Conservation (phyloP, 2,797 vertebrate genomes). For the Muscicapa striata region DNA sequence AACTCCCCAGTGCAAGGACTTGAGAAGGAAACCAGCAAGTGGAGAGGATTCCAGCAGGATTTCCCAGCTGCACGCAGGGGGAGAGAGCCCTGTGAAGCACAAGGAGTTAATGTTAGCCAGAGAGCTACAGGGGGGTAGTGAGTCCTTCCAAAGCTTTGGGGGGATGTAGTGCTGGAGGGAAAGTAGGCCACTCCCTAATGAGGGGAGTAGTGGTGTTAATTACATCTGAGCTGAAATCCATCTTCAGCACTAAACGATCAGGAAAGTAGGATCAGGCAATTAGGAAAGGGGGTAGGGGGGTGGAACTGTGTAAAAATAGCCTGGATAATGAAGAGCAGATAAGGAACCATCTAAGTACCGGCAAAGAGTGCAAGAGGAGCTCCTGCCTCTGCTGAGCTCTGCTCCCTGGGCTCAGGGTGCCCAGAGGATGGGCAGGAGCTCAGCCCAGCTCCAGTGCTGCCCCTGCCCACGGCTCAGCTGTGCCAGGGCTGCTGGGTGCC, state of each 20-base stretch:
- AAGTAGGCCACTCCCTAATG: constrained; percentile 55
- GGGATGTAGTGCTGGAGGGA: neutral
- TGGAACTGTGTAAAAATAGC: constrained; percentile 40
- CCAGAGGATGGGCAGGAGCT: neutral
- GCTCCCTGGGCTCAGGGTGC: rapidly evolving
- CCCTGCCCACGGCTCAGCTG: neutral
- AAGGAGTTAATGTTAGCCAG: neutral
- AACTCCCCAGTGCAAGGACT: neutral
- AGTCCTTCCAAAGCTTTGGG: neutral
- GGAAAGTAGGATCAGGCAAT: constrained; percentile 52
- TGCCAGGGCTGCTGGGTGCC: neutral
- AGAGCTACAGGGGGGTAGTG: neutral
- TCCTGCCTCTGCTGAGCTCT: neutral
- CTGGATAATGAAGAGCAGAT: constrained; percentile 43
- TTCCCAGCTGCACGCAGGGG: neutral
- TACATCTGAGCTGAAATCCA: constrained; percentile 31
- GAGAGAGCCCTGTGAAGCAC: neutral
- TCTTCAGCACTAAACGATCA: constrained; percentile 46
- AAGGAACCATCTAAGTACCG: neutral
- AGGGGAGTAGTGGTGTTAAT: constrained; percentile 56
- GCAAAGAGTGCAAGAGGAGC: neutral
- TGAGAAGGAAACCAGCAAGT: neutral
- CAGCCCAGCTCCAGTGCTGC: rapidly evolving
- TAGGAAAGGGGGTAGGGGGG: neutral
- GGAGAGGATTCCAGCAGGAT: rapidly evolving